Percentiles rank a stretch among this genome's conserved stretches.
Evolutionary conservation across 2,888 invertebrate genomes (phyloP).

Genomic region (Prosapia bicincta): DNA sequence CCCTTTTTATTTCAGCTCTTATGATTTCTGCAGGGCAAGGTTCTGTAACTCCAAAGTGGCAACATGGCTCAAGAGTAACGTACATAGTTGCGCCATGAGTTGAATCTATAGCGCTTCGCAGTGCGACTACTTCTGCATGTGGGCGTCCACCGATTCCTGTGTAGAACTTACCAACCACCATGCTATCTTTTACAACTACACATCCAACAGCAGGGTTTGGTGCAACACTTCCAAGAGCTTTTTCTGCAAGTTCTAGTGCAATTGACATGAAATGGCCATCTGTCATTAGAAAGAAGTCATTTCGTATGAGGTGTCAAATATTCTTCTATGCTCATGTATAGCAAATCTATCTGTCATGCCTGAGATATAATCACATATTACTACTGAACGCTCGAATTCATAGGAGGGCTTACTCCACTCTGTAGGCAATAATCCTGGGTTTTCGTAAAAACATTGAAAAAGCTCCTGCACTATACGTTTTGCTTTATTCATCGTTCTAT

Average conservation of each 20-base stretch:
- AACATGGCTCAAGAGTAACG: slow-evolving; percentile 26
- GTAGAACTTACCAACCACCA: slow-evolving; percentile 18
- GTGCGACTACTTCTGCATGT: slow-evolving; percentile 20
- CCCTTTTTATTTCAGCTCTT: slow-evolving; percentile 9
- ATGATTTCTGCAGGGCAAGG: slow-evolving; percentile 21
- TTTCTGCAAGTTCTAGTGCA: slow-evolving; percentile 22
- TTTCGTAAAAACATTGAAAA: no score
- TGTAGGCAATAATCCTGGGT: no score
- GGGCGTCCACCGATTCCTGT: slow-evolving; percentile 21
- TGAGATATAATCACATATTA: no score
- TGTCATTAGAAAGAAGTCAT: no score
- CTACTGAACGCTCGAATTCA: no score
- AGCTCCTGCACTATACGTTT: no score
- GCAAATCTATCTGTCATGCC: no score
- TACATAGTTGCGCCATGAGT: slow-evolving; percentile 21
- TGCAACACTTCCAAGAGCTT: slow-evolving; percentile 8
- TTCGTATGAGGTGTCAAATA: no score
- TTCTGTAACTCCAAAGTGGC: slow-evolving; percentile 23
- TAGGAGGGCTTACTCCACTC: no score
- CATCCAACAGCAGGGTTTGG: slow-evolving; percentile 27
- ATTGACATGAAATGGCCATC: slow-evolving; percentile 21
- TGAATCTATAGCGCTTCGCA: slow-evolving; percentile 9
- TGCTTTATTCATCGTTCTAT: no score
- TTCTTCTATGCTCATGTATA: no score
- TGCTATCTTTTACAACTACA: slow-evolving; percentile 20